A percentile compares a stretch with the other conserved stretches of the same genome.
phyloP scores from a whole-genome alignment of 2,888 invertebrate genomes.

The Pachymerium ferrugineum region DNA sequence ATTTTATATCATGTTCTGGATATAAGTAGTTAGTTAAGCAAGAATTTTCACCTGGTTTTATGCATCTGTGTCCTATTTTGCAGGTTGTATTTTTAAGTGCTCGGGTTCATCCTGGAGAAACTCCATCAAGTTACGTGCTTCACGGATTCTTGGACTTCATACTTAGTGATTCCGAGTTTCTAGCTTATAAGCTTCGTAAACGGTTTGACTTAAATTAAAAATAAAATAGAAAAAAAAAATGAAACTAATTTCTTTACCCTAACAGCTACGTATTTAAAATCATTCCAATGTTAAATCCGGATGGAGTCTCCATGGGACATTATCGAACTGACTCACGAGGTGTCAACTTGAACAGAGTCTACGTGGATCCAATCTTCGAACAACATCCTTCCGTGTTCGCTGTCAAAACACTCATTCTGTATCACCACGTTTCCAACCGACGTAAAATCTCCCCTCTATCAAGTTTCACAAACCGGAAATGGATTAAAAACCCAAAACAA shows the following conservation, averaged over 20 bases:
- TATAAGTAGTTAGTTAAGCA: too few species aligned
- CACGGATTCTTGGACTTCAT: constrained; percentile 80
- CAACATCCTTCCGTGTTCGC: constrained; percentile 82
- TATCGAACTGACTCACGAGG: constrained; percentile 81
- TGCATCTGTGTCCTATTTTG: too few species aligned
- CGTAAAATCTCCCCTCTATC: not conserved
- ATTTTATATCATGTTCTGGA: too few species aligned
- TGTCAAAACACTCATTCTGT: constrained; percentile 61
- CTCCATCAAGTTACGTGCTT: constrained; percentile 82
- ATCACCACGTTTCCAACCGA: constrained; percentile 44
- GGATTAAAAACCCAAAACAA: too few species aligned
- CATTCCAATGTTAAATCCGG: constrained; percentile 85
- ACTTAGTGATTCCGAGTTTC: constrained; percentile 65
- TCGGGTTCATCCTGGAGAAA: constrained; percentile 87
- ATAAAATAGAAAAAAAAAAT: not conserved
- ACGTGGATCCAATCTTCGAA: constrained; percentile 66
- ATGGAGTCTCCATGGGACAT: constrained; percentile 79
- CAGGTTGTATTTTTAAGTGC: constrained; percentile 79
- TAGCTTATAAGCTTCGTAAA: constrained; percentile 66
- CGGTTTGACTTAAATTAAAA: constrained; percentile 31
- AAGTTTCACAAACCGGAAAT: too few species aligned
- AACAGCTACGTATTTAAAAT: constrained; percentile 74
- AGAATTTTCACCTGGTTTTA: too few species aligned
- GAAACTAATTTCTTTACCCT: not conserved
- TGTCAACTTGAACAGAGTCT: constrained; percentile 80